Base-by-base conservation (phyloP, 2,888 invertebrate species). In the Tinea pellionella region DNA sequence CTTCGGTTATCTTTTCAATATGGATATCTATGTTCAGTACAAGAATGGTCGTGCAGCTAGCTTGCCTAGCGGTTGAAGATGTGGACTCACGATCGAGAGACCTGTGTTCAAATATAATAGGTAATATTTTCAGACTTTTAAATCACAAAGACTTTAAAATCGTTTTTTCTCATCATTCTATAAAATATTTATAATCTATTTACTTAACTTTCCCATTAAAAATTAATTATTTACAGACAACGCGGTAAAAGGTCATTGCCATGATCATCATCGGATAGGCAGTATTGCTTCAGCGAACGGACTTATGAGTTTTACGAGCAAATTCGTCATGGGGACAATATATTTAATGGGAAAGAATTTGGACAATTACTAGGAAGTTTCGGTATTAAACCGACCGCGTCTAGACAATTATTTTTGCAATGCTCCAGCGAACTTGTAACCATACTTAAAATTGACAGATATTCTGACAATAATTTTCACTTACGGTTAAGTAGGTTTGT, bases 351-450 rank as follows among this genome's bases (percentile, higher is more conserved):
- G 69, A 77, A 75, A 70, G 2, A 15, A 8, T 66, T 69, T 73
- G 73, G 68, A 78, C 77, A 80, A 79, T 80, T 72, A 78, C 71
- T 65, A 72, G 80, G 78, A 78, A 80, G 71, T 78, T 77, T 78
- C 77, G 75, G 69, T 68, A 68, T 67, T 68, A 71, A n/a, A 67
- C 68, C 73, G 70, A 68, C 74, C 73, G 70, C 68, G 73, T 60
- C 68, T 55, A 55, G 69, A 75, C 71, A 78, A 78, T 78, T 78
- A 75, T 77, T 77, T 74, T 74, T 64, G 69, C 74, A 68, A 74
- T 74, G 74, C 72, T 72, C 66, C 66, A 29, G 19, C 55, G 55
- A n/a, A 11, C 19, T 29, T 55, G 2, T 18, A 15, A 1, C 47
- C n/a, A 47, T 16, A 47, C 47, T 47, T 9, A 6, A 9, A 37